Evolutionary conservation across 2,113 vertebrate species (phyloP).

Genomic region (Conger conger): DNA sequence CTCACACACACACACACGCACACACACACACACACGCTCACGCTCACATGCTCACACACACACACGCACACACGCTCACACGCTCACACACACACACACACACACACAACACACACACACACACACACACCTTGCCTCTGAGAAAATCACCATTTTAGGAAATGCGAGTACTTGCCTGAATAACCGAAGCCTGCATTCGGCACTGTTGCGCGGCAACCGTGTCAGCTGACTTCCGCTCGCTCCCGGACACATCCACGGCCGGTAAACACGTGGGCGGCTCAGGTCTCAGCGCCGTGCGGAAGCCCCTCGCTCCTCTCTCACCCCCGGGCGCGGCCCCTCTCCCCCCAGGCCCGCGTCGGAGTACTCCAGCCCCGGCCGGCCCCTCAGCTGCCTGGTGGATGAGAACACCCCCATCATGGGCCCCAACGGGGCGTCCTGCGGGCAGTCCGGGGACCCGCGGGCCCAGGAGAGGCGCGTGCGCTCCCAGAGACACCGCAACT

Average conservation of each 20-base stretch:
- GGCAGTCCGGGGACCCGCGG: constrained; percentile 78
- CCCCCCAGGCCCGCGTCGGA: constrained; percentile 84
- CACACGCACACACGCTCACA: not conserved
- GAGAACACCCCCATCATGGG: constrained; percentile 89
- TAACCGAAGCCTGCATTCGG: not conserved
- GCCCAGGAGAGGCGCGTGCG: constrained; percentile 85
- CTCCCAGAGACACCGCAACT: constrained; percentile 92
- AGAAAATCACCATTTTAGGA: not conserved
- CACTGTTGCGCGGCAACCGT: not conserved
- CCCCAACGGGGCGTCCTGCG: constrained; percentile 84
- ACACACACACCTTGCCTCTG: not conserved
- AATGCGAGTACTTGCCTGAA: not conserved
- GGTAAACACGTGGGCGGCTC: too few species aligned
- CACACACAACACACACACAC: not conserved
- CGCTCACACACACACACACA: not conserved
- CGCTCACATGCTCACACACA: not conserved
- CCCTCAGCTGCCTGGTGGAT: constrained; percentile 90
- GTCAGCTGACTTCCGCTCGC: not conserved
- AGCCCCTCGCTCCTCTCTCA: not conserved
- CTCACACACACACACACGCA: too few species aligned
- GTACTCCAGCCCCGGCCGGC: constrained; percentile 91
- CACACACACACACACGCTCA: too few species aligned
- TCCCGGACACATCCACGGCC: not conserved
- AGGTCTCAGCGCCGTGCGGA: not conserved
- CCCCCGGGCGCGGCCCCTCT: not conserved